A percentile compares a stretch with the other conserved stretches of the same genome.
phyloP scores from a whole-genome alignment of 2,113 vertebrate genomes.

The Sebastes schlegelii region DNA sequence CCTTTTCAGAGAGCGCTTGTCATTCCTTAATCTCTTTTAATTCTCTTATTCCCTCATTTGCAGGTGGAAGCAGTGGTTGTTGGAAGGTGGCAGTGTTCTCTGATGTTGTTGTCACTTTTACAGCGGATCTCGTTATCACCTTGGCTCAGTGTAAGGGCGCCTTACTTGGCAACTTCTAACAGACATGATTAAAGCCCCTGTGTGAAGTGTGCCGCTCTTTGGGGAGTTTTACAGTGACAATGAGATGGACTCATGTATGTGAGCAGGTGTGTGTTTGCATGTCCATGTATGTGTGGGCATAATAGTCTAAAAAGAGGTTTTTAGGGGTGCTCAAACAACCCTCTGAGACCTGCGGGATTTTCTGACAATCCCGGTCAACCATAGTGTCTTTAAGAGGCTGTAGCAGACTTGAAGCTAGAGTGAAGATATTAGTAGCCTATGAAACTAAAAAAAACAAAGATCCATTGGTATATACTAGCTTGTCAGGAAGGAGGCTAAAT shows the following conservation, averaged over 20 bases:
- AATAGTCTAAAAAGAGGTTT: neutral
- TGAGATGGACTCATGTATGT: neutral
- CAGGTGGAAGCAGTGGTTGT: slow-evolving; percentile 31
- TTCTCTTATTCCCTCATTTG: slow-evolving; percentile 55
- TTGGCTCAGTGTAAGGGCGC: slow-evolving; percentile 13
- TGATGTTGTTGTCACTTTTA: slow-evolving; percentile 51
- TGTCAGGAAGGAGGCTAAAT: too few relatives aligned
- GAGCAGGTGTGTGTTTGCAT: neutral
- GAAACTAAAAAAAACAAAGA: too few relatives aligned
- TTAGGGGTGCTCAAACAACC: too few relatives aligned
- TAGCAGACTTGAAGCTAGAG: too few relatives aligned
- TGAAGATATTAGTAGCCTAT: too few relatives aligned
- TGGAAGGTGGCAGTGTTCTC: slow-evolving; percentile 26
- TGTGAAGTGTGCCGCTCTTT: slow-evolving; percentile 10
- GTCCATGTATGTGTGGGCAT: neutral
- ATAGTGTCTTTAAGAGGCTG: too few relatives aligned
- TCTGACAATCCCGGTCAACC: too few relatives aligned
- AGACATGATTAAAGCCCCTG: slow-evolving; percentile 32
- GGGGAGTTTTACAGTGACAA: slow-evolving; percentile 23
- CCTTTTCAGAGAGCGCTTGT: slow-evolving; percentile 43
- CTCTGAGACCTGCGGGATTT: too few relatives aligned
- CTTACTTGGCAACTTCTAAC: slow-evolving; percentile 34
- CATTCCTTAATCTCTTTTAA: slow-evolving; percentile 65
- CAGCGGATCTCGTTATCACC: slow-evolving; percentile 52
- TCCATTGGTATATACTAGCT: too few relatives aligned